Evolutionary conservation across 2,113 vertebrate species (phyloP), one percentile per base, ranked within the genome.

Genomic region (Istiophorus platypterus): DNA sequence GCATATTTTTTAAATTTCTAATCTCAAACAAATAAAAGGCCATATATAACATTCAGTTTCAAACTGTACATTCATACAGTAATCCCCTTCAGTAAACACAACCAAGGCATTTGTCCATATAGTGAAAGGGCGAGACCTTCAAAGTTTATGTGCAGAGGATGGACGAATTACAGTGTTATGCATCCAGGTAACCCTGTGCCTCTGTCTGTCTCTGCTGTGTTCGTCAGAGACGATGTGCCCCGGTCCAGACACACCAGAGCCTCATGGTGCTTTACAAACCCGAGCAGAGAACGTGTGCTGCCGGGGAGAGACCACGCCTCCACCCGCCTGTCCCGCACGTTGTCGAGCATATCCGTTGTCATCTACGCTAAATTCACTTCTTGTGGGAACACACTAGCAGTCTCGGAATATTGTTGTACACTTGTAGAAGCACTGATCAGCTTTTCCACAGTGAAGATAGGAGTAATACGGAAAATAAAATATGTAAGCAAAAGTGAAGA

Each of bases 201-300:
- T 56, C 41, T 18, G 15, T 24, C 17, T 4, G 37, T 54, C 26
- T 13, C 49, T 51, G 3, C 24, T 57, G 42, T 37, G 42, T 37
- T 42, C 14, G 15, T 58, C 51, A 9, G 29, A 42, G 68, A 47
- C 2, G 49, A 26, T 22, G 39, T 64, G 39, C 26, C 24, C 51
- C 7, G 5, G 29, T 45, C 15, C 39, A 4, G 11, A 68, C 56
- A 81, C 68, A 73, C 68, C 24, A 61, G 34, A 57, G 57, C 8
- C 68, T 68, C 73, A 70, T 52, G 45, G 72, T 62, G 57, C 64
- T 24, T 24, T 14, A 37, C 52, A 6, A 2, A 52, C 34, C 63
- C 47, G n/a, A 22, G 67, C 65, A 34, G 57, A 27, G 76, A 77
- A 80, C 86, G 85, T 75, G 89, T 90, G 85, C 82, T 81, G 56